Evolutionary conservation across 2,113 vertebrate genomes (phyloP).

Genomic region (Noturus placidus): DNA sequence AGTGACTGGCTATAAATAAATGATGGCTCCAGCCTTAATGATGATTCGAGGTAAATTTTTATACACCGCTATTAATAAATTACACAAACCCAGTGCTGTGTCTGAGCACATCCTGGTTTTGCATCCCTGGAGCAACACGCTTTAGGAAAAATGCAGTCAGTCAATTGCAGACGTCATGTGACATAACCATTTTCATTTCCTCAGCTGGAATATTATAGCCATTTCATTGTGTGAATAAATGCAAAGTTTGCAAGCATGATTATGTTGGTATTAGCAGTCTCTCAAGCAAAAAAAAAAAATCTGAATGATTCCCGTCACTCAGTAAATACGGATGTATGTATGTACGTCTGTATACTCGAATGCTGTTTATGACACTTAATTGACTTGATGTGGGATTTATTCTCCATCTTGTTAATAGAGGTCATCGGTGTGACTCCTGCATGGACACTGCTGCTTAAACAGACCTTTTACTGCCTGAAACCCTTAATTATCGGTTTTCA

Average conservation of each 20-base stretch:
- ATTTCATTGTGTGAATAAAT: neutral
- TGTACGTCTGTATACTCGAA: neutral
- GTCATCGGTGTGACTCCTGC: neutral
- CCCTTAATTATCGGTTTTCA: conserved; percentile 1
- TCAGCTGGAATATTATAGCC: neutral
- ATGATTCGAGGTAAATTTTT: conserved; percentile 13
- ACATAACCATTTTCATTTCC: neutral
- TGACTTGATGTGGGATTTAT: neutral
- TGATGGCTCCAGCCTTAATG: neutral
- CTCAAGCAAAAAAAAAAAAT: neutral
- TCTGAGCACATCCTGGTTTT: neutral
- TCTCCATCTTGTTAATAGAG: neutral
- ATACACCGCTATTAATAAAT: neutral
- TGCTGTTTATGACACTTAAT: neutral
- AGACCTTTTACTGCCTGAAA: conserved; percentile 1
- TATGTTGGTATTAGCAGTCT: neutral
- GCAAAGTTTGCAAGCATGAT: no score
- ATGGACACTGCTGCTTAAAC: neutral
- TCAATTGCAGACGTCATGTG: neutral
- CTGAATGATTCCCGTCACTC: neutral
- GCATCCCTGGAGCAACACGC: neutral
- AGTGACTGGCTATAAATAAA: conserved; percentile 20
- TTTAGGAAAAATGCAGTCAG: neutral
- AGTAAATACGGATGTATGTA: neutral
- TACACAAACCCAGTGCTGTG: neutral